Percentiles rank a stretch among this genome's conserved stretches.
phyloP scores from a whole-genome alignment of 2,888 invertebrate species.

The Crioceris asparagi region DNA sequence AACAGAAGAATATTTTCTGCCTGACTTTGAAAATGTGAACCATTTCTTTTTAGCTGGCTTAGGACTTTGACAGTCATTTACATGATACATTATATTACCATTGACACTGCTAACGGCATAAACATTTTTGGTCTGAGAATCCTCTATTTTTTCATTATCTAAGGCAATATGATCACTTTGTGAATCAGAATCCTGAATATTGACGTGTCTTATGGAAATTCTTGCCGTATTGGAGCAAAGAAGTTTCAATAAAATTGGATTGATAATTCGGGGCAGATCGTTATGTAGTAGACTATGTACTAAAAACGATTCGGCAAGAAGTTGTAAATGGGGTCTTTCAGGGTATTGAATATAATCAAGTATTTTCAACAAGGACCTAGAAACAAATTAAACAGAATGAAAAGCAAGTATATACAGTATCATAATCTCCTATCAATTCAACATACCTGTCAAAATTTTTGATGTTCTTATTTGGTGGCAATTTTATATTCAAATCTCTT shows the following conservation, averaged over 20 bases:
- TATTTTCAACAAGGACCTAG: slow-evolving; percentile 60
- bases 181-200: slow-evolving; percentile 45
- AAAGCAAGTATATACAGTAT: too few species aligned
- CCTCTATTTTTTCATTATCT: slow-evolving; percentile 28
- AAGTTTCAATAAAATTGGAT: slow-evolving; percentile 64
- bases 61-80: slow-evolving; percentile 37
- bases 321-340: slow-evolving; percentile 46
- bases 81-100: slow-evolving; percentile 62
- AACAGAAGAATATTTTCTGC: slow-evolving; percentile 29
- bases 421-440: too few species aligned
- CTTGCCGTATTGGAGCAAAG: slow-evolving; percentile 69
- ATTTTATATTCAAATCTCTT: slow-evolving; percentile 50
- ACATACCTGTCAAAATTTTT: slow-evolving; percentile 52
- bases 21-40: slow-evolving; percentile 34
- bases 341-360: slow-evolving; percentile 53
- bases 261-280: slow-evolving; percentile 67
- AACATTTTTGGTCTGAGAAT: slow-evolving; percentile 46
- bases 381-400: too few species aligned
- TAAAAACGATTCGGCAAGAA: slow-evolving; percentile 66
- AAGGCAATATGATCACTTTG: slow-evolving; percentile 29
- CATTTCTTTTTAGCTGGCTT: slow-evolving; percentile 35
- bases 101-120: slow-evolving; percentile 75
- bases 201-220: slow-evolving; percentile 67
- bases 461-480: slow-evolving; percentile 35
- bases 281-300: slow-evolving; percentile 61